phyloP scores from a whole-genome alignment of 1,140 invertebrate species.

The Micrasema longulum region DNA sequence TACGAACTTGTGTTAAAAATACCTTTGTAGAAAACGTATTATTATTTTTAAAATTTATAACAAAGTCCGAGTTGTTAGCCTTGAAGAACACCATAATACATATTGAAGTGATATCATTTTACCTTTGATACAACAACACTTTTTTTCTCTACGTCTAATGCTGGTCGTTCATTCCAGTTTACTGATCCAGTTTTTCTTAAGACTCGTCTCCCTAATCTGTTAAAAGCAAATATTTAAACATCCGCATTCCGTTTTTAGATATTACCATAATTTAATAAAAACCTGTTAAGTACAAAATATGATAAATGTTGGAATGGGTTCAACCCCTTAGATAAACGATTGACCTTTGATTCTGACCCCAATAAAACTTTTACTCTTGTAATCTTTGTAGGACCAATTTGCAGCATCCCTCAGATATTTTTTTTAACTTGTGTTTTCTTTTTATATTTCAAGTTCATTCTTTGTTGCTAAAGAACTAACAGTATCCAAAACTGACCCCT shows the following conservation, averaged over 20 bases:
- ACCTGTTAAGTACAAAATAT: slow-evolving; percentile 27
- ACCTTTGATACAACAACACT: not conserved
- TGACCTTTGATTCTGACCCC: slow-evolving; percentile 32
- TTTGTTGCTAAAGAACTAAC: too few species aligned
- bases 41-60: too few species aligned
- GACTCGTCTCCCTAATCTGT: not conserved
- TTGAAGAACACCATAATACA: too few species aligned
- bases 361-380: too few species aligned
- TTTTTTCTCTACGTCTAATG: too few species aligned
- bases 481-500: not conserved
- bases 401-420: slow-evolving; percentile 20
- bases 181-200: not conserved
- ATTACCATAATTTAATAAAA: not conserved
- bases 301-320: not conserved
- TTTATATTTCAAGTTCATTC: not conserved
- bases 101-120: too few species aligned
- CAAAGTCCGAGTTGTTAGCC: too few species aligned
- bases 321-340: slow-evolving; percentile 23
- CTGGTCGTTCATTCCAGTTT: too few species aligned
- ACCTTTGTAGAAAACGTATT: too few species aligned
- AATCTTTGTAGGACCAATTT: slow-evolving; percentile 19
- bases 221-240: not conserved
- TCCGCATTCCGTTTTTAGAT: slow-evolving; percentile 22
- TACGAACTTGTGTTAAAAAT: too few species aligned
- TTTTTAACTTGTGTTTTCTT: slow-evolving; percentile 9